Evolutionary conservation across 2,888 invertebrate species (phyloP), one percentile per base, ranked within the genome.

Genomic region (Ceramica pisi): DNA sequence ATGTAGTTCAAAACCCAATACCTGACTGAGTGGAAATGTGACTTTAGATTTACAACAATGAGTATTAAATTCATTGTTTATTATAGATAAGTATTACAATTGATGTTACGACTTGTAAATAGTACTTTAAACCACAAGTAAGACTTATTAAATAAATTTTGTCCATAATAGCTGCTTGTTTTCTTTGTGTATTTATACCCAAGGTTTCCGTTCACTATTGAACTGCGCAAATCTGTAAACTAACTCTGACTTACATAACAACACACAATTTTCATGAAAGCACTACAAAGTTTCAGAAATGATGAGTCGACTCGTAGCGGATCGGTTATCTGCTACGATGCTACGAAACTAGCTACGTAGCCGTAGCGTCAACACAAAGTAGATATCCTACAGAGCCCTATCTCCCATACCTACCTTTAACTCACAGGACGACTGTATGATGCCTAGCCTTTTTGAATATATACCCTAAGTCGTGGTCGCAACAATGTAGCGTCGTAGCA

Each of bases 81-180:
- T 70, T 71, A 70, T 67, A 75, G 26, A 64, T 82, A 80, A 67
- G 80, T 78, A 75, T 76, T 83, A 81, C 64, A 73, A 82, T 83
- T 75, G 78, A 70, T 82, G 61, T 82, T 81, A 83, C 71, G 83
- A 68, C 53, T 75, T 84, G 85, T 84, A 84, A 68, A 84, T 84
- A 84, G 63, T 85, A 84, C 55, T 77, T 66, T 84, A 80, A 84
- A 83, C 73, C 77, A 77, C 70, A 71, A 72, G 83, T 84, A 84
- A 84, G 84, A 84, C 85, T 84, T 85, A 85, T 85, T 79, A 83
- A 85, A 84, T 77, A 78, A 74, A 75, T 85, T 81, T 84, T 84
- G 85, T 83, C 85, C 85, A 85, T 75, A 83, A 76, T 72, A 66
- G 8, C 23, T 31, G 8, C 21, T 60, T 74, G 71, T 72, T 72